A percentile compares a stretch with the other conserved stretches of the same genome.
Evolutionary conservation across 2,797 vertebrate species (phyloP).

Genomic region (Florisuga fusca): DNA sequence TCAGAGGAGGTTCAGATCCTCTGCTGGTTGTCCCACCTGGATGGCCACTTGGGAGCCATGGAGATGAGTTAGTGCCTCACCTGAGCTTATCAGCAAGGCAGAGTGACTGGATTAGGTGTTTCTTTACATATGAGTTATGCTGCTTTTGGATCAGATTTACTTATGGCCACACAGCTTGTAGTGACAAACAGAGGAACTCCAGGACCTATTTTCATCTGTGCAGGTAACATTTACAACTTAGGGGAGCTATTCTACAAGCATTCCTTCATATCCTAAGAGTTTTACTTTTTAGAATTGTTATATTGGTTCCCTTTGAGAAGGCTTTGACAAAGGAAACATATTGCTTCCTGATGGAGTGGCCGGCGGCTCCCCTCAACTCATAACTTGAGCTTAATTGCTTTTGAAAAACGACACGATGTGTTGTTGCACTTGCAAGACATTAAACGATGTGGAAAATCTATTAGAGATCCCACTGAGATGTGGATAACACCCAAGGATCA

Average conservation of each 20-base stretch:
- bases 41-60: neutral
- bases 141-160: neutral
- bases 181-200: neutral
- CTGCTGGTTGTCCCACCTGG: neutral
- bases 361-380: neutral
- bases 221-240: neutral
- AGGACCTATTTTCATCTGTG: neutral
- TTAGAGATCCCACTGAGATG: conserved; percentile 60
- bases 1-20: neutral
- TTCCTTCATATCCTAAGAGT: neutral
- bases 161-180: neutral
- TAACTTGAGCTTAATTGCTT: conserved; percentile 44
- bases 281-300: neutral
- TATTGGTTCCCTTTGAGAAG: neutral
- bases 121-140: neutral
- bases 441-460: conserved; percentile 63
- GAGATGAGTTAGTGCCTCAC: neutral
- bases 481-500: neutral
- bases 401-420: conserved; percentile 29
- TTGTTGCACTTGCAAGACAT: neutral
- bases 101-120: neutral
- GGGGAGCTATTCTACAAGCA: neutral
- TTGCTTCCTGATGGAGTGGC: neutral
- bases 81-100: neutral
- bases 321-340: neutral